Percentiles rank a stretch among this genome's conserved stretches.
Evolutionary conservation across 2,113 vertebrate species (phyloP).

Genomic region (Callipepla californica): DNA sequence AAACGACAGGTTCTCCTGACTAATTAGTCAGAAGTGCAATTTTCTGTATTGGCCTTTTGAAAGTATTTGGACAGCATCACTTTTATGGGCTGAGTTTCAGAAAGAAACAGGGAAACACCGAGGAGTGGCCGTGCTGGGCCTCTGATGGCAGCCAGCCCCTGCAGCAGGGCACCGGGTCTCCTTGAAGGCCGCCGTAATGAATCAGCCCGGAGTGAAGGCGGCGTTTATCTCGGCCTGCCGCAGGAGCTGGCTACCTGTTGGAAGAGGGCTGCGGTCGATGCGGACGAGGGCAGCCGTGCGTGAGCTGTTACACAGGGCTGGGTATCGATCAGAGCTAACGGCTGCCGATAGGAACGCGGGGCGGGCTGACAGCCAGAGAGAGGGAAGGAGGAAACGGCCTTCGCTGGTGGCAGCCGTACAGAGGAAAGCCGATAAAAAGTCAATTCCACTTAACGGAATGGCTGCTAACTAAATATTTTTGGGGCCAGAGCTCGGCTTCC

Average conservation of each 20-base stretch:
- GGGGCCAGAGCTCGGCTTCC: constrained; percentile 70
- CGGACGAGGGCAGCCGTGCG: constrained; percentile 73
- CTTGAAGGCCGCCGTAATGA: constrained; percentile 53
- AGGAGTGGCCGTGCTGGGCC: background rate
- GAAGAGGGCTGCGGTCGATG: constrained; percentile 71
- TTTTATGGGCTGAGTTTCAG: background rate
- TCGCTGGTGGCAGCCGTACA: constrained; percentile 88
- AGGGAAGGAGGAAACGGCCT: constrained; percentile 84
- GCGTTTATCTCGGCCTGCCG: constrained; percentile 74
- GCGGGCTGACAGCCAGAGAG: constrained; percentile 84
- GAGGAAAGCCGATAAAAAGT: constrained; percentile 93
- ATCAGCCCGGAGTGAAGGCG: constrained; percentile 71
- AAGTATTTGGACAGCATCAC: rapidly evolving
- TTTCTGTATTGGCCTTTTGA: background rate
- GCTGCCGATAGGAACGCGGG: constrained; percentile 92
- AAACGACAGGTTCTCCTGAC: background rate
- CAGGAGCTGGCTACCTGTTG: constrained; percentile 84
- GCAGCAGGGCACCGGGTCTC: background rate
- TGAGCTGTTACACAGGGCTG: constrained; percentile 86
- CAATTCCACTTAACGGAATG: constrained; percentile 97
- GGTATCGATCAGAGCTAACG: constrained; percentile 91
- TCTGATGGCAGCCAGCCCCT: background rate
- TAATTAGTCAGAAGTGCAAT: background rate
- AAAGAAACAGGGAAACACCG: background rate
- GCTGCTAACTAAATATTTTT: constrained; percentile 97